Evolutionary conservation across 1,140 invertebrate species (phyloP).

Genomic region (Yoshiicerus persimilis): DNA sequence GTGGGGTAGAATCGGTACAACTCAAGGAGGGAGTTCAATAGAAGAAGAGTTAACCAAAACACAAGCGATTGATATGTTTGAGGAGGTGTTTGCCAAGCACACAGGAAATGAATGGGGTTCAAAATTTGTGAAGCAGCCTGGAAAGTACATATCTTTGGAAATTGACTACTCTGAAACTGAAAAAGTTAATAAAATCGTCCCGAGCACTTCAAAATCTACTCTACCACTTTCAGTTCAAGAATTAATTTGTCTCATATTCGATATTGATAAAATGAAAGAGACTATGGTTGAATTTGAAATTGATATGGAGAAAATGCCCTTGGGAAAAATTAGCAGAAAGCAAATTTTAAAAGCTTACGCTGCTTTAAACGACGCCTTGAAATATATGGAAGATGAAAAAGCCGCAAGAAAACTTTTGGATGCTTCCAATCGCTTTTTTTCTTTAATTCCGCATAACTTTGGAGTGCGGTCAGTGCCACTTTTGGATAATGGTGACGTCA

Average conservation of each 20-base stretch:
- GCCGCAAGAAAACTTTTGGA: conserved; percentile 69
- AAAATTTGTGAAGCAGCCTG: conserved; percentile 77
- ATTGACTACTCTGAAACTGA: conserved; percentile 62
- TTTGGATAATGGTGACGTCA: conserved; percentile 71
- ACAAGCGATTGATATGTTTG: conserved; percentile 69
- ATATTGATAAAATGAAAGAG: conserved; percentile 88
- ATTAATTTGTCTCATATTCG: conserved; percentile 84
- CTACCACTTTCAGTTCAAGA: conserved; percentile 77
- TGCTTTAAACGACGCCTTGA: conserved; percentile 64
- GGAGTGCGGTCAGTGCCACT: conserved; percentile 54
- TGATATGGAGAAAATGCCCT: conserved; percentile 58
- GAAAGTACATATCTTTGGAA: conserved; percentile 85
- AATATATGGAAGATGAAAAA: conserved; percentile 69
- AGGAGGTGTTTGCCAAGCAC: conserved; percentile 75
- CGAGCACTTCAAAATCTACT: conserved; percentile 60
- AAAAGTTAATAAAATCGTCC: not conserved
- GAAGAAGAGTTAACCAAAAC: conserved; percentile 61
- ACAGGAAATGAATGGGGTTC: conserved; percentile 77
- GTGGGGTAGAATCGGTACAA: conserved; percentile 96
- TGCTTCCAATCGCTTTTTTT: conserved; percentile 70
- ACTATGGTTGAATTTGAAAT: conserved; percentile 90
- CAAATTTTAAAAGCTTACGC: conserved; percentile 85
- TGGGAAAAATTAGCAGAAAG: conserved; percentile 90
- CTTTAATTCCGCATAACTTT: conserved; percentile 27
- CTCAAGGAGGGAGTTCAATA: conserved; percentile 78